A percentile compares a stretch with the other conserved stretches of the same genome.
Evolutionary conservation across 2,888 invertebrate genomes (phyloP).

Genomic region (Epinotia nisella): DNA sequence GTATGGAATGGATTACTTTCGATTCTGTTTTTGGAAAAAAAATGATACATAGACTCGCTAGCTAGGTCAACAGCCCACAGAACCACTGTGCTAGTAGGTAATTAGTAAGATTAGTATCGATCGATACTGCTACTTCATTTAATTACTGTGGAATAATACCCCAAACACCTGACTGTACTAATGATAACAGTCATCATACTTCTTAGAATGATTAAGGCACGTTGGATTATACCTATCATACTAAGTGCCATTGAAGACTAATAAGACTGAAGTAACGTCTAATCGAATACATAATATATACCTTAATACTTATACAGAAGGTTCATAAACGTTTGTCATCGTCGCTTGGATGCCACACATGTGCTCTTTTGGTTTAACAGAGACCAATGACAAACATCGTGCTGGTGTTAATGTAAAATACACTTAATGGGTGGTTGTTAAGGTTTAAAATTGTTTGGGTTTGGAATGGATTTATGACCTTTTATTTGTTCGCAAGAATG

Average conservation of each 20-base stretch:
- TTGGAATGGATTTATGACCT: background rate
- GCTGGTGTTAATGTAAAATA: background rate
- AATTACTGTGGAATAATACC: too few species aligned
- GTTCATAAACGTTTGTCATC: background rate
- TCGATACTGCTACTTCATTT: too few species aligned
- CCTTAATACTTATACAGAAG: background rate
- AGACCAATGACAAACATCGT: background rate
- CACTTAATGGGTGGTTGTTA: background rate
- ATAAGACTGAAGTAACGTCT: background rate
- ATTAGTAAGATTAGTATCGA: too few species aligned
- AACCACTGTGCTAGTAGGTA: too few species aligned
- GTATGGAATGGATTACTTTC: too few species aligned
- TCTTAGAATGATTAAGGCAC: background rate
- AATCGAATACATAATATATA: too few species aligned
- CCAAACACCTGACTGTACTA: background rate
- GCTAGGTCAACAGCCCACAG: too few species aligned
- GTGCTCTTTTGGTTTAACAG: background rate
- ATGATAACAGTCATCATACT: background rate
- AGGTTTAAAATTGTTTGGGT: background rate
- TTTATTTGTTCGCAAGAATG: background rate
- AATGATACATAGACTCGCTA: too few species aligned
- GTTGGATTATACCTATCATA: background rate
- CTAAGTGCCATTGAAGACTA: background rate
- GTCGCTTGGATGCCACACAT: background rate
- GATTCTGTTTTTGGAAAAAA: too few species aligned